phyloP scores from a whole-genome alignment of 2,113 vertebrate species.

The Pomatorhinus ruficollis region DNA sequence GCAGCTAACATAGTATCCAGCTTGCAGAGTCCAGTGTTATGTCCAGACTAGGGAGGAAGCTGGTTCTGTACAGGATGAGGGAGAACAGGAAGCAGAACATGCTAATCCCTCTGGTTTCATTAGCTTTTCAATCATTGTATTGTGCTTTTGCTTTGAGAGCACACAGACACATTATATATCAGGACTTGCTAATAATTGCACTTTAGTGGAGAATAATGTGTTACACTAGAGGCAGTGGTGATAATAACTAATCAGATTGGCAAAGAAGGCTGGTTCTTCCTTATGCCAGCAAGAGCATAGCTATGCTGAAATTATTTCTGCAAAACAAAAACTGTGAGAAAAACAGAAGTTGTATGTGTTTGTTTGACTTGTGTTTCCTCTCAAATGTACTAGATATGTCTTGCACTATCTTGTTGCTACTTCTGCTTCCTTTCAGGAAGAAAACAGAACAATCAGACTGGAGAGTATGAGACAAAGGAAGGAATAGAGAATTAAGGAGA shows the following conservation, averaged over 20 bases:
- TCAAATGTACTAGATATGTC: not conserved
- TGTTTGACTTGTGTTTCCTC: not conserved
- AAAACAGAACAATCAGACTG: not conserved
- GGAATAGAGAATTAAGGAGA: not conserved
- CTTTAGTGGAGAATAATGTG: not conserved
- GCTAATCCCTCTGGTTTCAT: not conserved
- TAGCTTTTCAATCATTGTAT: not conserved
- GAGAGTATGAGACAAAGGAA: not conserved
- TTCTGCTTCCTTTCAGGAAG: conserved; percentile 28
- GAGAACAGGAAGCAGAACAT: not conserved
- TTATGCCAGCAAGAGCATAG: not conserved
- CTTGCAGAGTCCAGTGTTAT: not conserved
- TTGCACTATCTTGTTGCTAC: not conserved
- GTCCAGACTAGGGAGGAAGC: not conserved
- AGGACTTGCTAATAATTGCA: not conserved
- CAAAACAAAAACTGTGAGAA: not conserved
- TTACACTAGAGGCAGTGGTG: not conserved
- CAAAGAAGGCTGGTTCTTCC: not conserved
- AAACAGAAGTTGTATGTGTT: not conserved
- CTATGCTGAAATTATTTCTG: not conserved
- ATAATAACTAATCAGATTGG: not conserved
- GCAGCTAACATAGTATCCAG: not conserved
- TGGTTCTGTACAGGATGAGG: not conserved
- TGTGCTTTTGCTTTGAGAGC: not conserved
- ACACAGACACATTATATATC: not conserved